Base-by-base conservation (phyloP, 2,888 invertebrate genomes). In the Clusia tigrina region DNA sequence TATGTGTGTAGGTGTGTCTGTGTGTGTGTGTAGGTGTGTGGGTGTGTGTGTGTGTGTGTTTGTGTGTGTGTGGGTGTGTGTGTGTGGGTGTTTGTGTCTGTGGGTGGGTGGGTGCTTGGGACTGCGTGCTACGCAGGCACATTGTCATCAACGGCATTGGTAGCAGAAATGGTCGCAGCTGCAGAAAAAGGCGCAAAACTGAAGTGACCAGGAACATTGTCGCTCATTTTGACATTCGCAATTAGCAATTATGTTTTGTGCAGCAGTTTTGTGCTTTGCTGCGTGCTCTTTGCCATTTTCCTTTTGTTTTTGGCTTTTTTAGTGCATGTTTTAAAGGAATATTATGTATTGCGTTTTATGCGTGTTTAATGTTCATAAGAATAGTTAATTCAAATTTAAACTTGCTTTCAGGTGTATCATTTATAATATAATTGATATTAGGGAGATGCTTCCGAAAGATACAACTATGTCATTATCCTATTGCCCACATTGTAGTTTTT, bases 161-260 rank as follows among this genome's bases (percentile, higher is more conserved):
- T 2, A 48, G 20, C 48, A 48, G 48, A 18, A 48, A 15, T 3
- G 42, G 42, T 3, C 15, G n/a, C 12, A 42, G 42, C 12, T 3
- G n/a, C 12, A 42, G 42, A 42, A 3, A 42, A n/a, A n/a, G 3
- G 42, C 42, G 42, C 42, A 42, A 6, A n/a, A 42, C 3, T 42
- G n/a, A 42, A 12, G 42, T 42, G 42, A 42, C 42, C 42, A n/a
- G 42, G 25, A 26, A 54, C 32, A 54, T 25, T 54, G 54, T 54
- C 38, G 55, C 55, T 55, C 55, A 37, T 55, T 55, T 55, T 37
- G 37, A 38, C 55, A 55, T 55, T 55, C 38, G 55, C 55, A 55
- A 55, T 55, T 55, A 55, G 38, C 38, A 38, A 22, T 38, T 55
- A 20, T 55, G 38, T 38, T 55, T 37, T 55, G 22, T 55, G 22